A percentile compares a stretch with the other conserved stretches of the same genome.
Evolutionary conservation across 2,113 vertebrate genomes (phyloP).

Genomic region (Myrmecophaga tridactyla): DNA sequence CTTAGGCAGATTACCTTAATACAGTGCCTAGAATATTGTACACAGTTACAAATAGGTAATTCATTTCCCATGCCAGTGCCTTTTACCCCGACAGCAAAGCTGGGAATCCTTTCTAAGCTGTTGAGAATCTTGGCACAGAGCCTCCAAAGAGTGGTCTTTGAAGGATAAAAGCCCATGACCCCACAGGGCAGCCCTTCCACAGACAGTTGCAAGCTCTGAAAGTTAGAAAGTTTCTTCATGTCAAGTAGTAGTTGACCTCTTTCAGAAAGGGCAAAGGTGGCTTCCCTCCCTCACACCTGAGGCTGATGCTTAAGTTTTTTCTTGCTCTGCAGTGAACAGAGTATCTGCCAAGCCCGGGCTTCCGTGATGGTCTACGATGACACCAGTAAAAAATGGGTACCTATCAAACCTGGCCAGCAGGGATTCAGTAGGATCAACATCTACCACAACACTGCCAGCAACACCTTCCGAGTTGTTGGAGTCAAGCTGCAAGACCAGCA

Average conservation of each 20-base stretch:
- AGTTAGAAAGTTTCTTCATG: background rate
- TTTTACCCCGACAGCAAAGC: background rate
- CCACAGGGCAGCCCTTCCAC: background rate
- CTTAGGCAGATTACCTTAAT: background rate
- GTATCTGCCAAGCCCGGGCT: conserved; percentile 99
- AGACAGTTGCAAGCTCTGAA: no score
- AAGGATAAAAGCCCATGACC: no score
- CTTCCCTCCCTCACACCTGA: background rate
- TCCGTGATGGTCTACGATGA: conserved; percentile 99
- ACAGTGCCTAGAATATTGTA: background rate
- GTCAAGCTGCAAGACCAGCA: conserved; percentile 99
- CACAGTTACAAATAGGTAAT: background rate
- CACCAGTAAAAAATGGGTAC: conserved; percentile 99
- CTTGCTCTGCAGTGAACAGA: conserved; percentile 92
- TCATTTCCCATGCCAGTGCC: background rate
- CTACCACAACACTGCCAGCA: conserved; percentile 98
- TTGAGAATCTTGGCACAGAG: background rate
- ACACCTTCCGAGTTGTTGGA: conserved; percentile 98
- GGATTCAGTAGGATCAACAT: conserved; percentile 99
- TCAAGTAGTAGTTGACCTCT: background rate
- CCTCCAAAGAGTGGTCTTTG: background rate
- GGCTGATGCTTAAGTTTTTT: background rate
- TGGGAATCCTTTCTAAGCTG: background rate
- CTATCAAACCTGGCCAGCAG: conserved; percentile 98
- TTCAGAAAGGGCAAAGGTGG: background rate